phyloP scores from a whole-genome alignment of 2,797 vertebrate genomes.

The Syngnathus acus region DNA sequence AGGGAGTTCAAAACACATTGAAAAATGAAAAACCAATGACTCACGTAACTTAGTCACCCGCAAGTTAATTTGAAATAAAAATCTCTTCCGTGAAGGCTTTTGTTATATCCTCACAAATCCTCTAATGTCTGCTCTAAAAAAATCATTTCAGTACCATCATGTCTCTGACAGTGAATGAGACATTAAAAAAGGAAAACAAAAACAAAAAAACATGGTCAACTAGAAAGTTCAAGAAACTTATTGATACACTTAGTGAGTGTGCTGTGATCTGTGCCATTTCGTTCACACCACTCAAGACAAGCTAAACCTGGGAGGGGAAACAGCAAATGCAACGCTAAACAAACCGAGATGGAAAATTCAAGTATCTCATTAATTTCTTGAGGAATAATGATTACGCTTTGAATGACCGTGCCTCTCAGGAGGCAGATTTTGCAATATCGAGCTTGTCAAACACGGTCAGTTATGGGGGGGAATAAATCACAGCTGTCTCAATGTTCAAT shows the following conservation, averaged over 20 bases:
- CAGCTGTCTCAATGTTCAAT: slow-evolving; percentile 44
- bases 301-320: slow-evolving; percentile 4
- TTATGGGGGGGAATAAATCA: slow-evolving; percentile 37
- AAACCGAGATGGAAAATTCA: slow-evolving; percentile 64
- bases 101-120: slow-evolving; percentile 24
- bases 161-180: slow-evolving; percentile 32
- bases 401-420: slow-evolving; percentile 35
- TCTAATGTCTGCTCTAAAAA: slow-evolving; percentile 38
- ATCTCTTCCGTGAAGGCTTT: slow-evolving; percentile 35
- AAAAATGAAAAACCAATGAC: slow-evolving; percentile 31
- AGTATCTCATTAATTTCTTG: slow-evolving; percentile 64
- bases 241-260: slow-evolving; percentile 19
- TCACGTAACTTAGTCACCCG: slow-evolving; percentile 40
- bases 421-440: slow-evolving; percentile 28
- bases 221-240: slow-evolving; percentile 32
- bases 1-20: slow-evolving; percentile 59
- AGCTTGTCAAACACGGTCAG: slow-evolving; percentile 31
- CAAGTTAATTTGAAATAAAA: slow-evolving; percentile 30
- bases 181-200: slow-evolving; percentile 25
- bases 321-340: slow-evolving; percentile 46
- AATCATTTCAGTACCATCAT: slow-evolving; percentile 30
- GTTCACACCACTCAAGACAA: slow-evolving; percentile 40
- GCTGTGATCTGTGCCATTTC: slow-evolving; percentile 59
- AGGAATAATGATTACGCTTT: slow-evolving; percentile 58
- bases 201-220: slow-evolving; percentile 49